Evolutionary conservation across 2,888 invertebrate species (phyloP).

Genomic region (Elaeidobius kamerunicus): DNA sequence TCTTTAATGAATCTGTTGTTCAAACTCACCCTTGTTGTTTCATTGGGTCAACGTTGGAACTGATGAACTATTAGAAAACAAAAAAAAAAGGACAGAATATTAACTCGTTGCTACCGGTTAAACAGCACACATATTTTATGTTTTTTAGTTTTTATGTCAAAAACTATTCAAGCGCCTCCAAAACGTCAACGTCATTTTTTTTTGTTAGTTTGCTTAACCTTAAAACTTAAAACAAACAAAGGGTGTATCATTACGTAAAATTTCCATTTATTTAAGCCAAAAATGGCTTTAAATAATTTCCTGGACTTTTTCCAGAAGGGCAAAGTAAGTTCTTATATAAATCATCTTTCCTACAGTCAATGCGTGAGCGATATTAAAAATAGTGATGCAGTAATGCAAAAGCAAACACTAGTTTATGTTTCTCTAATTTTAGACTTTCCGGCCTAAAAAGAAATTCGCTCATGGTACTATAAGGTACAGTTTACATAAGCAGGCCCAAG

Average conservation of each 20-base stretch:
- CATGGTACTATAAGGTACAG: slow-evolving; percentile 85
- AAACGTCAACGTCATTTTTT: background rate
- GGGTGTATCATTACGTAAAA: background rate
- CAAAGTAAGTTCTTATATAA: slow-evolving; percentile 53
- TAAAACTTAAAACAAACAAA: background rate
- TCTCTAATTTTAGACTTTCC: slow-evolving; percentile 68
- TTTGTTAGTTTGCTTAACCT: slow-evolving; percentile 1
- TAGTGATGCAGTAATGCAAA: slow-evolving; percentile 20
- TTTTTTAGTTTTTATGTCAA: background rate
- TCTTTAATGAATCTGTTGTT: too few relatives aligned
- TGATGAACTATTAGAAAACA: too few relatives aligned
- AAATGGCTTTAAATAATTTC: slow-evolving; percentile 67
- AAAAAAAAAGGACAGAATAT: too few relatives aligned
- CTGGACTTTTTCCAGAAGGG: slow-evolving; percentile 77
- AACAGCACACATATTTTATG: background rate
- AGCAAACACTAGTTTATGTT: slow-evolving; percentile 11
- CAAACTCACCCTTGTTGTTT: too few relatives aligned
- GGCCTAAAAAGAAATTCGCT: slow-evolving; percentile 83
- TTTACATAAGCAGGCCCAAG: slow-evolving; percentile 87
- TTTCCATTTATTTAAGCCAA: background rate
- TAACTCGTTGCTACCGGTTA: too few relatives aligned
- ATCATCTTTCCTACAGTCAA: background rate
- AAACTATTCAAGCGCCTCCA: background rate
- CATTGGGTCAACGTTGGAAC: too few relatives aligned
- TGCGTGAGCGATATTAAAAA: slow-evolving; percentile 12